These are phyloP conservation scores for Palythoa grandis DNA, from an alignment of 92 coral and sea anemone genomes.

Conservation along the genomic window DNA sequence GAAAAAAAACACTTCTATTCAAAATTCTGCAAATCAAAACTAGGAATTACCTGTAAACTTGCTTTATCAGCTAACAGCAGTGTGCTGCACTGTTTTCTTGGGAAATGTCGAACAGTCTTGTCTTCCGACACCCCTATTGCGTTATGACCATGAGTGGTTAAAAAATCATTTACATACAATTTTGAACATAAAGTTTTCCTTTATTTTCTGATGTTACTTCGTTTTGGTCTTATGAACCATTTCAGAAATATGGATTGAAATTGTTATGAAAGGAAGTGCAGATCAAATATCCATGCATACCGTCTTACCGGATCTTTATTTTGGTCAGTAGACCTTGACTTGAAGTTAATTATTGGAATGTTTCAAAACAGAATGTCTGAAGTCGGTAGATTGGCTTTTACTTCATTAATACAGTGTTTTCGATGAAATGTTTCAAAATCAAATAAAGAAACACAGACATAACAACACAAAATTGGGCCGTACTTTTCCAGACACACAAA, in stretches of 20 bases:
- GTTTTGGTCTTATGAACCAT: too few relatives aligned
- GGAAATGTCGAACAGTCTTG: too few relatives aligned
- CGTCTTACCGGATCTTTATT: not conserved
- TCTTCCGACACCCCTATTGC: too few relatives aligned
- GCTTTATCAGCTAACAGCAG: too few relatives aligned
- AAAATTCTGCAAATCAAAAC: too few relatives aligned
- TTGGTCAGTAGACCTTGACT: not conserved
- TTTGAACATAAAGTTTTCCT: too few relatives aligned
- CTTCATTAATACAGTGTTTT: not conserved
- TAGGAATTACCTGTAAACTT: too few relatives aligned
- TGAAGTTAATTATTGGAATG: not conserved
- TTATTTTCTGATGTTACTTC: too few relatives aligned
- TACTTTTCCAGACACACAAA: not conserved
- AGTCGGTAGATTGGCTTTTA: not conserved
- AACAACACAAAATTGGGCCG: not conserved
- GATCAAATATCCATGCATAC: not conserved
- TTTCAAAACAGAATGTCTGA: not conserved
- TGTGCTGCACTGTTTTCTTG: too few relatives aligned
- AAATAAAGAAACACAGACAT: not conserved
- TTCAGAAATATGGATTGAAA: not conserved
- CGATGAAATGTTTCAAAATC: not conserved
- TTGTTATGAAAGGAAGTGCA: not conserved
- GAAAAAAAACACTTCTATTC: too few relatives aligned
- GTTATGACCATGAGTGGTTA: too few relatives aligned
- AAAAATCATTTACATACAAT: too few relatives aligned